Conservation (phyloP, 2,888 invertebrate species). For the Seladonia tumulorum region DNA sequence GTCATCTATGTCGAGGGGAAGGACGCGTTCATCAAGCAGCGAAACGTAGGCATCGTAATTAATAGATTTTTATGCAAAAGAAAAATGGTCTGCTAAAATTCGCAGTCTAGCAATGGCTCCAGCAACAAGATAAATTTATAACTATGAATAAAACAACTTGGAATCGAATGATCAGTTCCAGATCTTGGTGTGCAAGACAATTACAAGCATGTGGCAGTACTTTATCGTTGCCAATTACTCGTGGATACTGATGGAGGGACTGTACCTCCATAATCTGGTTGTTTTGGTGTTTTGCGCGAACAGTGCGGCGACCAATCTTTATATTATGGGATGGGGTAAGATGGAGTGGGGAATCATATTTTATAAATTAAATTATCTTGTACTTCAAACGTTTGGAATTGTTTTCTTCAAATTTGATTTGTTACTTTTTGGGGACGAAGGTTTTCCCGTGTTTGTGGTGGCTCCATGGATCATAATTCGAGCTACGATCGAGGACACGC, state of each 20-base stretch:
- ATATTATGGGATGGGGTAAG: slow-evolving; percentile 89
- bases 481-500: slow-evolving; percentile 85
- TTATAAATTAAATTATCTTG: too few species aligned
- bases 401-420: background rate
- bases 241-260: slow-evolving; percentile 89
- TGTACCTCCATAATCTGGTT: slow-evolving; percentile 89
- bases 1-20: slow-evolving; percentile 81
- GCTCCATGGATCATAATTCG: slow-evolving; percentile 87
- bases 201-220: slow-evolving; percentile 87
- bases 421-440: slow-evolving; percentile 83
- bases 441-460: slow-evolving; percentile 86
- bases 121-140: fast-evolving
- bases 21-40: slow-evolving; percentile 80
- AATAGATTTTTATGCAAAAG: background rate
- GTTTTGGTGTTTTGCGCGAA: slow-evolving; percentile 88
- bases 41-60: slow-evolving; percentile 78
- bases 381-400: too few species aligned
- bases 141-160: background rate
- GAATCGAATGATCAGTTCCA: slow-evolving; percentile 72
- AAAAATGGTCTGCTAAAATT: too few species aligned
- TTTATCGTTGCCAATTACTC: slow-evolving; percentile 88
- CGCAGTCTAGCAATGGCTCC: too few species aligned
- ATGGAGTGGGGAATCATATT: background rate
- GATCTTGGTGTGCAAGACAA: slow-evolving; percentile 88
- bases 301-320: slow-evolving; percentile 86